Evolutionary conservation across 1,140 invertebrate genomes (phyloP).

Genomic region (Drosophila trapezifrons): DNA sequence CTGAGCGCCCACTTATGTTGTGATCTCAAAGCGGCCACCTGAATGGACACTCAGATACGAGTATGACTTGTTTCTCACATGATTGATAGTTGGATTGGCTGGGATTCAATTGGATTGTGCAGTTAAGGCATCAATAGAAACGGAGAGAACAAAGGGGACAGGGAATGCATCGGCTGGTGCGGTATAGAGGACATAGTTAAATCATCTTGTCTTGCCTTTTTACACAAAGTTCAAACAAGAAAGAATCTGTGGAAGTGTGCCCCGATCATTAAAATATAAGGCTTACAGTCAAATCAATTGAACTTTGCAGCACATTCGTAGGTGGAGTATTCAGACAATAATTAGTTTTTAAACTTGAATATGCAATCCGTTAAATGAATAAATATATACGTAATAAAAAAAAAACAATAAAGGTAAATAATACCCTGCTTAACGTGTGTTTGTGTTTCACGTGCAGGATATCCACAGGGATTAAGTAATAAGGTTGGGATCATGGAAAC

Average conservation of each 20-base stretch:
- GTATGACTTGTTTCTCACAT: conserved; percentile 51
- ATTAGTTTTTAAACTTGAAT: not conserved
- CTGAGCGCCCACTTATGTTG: conserved; percentile 64
- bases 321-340: not conserved
- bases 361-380: not conserved
- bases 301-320: no score
- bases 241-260: no score
- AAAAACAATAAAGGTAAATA: not conserved
- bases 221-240: no score
- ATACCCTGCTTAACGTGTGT: not conserved
- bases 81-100: conserved; percentile 50
- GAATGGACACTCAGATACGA: conserved; percentile 43
- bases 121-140: conserved; percentile 16
- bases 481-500: conserved; percentile 44
- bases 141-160: not conserved
- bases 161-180: not conserved
- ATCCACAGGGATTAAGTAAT: not conserved
- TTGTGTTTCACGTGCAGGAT: not conserved
- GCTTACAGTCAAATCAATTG: no score
- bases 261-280: no score
- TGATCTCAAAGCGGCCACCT: conserved; percentile 25
- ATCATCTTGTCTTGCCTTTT: not conserved
- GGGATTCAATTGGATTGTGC: conserved; percentile 26
- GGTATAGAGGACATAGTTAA: not conserved
- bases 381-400: no score